Evolutionary conservation across 2,113 vertebrate species (phyloP).

Genomic region (Isurus oxyrinchus): DNA sequence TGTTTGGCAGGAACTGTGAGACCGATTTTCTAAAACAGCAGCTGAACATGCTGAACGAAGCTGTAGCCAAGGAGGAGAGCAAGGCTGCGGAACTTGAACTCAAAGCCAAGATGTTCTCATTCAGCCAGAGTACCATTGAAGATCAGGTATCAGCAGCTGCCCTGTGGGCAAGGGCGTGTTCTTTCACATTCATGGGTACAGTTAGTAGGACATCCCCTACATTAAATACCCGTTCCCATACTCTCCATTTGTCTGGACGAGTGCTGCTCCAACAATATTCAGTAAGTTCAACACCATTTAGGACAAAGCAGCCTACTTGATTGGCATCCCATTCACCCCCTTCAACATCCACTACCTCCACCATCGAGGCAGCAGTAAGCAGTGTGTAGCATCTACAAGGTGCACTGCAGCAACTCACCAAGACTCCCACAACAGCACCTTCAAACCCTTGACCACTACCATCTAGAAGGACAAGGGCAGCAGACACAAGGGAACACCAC

Average conservation of each 20-base stretch:
- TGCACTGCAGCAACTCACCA: neutral
- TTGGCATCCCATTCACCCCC: neutral
- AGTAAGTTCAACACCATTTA: neutral
- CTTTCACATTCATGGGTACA: neutral
- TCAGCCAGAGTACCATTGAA: conserved; percentile 54
- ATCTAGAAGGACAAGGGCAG: neutral
- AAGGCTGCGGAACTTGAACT: conserved; percentile 60
- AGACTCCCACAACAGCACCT: neutral
- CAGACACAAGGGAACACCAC: neutral
- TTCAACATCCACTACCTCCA: neutral
- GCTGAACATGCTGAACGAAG: conserved; percentile 53
- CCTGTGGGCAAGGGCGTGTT: accelerated
- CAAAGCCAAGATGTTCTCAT: conserved; percentile 63
- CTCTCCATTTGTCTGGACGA: neutral
- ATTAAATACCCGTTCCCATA: neutral
- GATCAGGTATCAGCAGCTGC: conserved; percentile 60
- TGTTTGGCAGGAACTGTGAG: conserved; percentile 62
- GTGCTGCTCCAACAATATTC: neutral
- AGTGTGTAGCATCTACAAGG: neutral
- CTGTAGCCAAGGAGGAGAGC: conserved; percentile 62
- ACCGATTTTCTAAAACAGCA: conserved; percentile 59
- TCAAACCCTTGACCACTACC: neutral
- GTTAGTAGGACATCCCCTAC: neutral
- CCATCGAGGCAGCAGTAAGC: neutral
- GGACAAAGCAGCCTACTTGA: neutral